Evolutionary conservation across 2,113 vertebrate genomes (phyloP).

Genomic region (Rhinoderma darwinii): DNA sequence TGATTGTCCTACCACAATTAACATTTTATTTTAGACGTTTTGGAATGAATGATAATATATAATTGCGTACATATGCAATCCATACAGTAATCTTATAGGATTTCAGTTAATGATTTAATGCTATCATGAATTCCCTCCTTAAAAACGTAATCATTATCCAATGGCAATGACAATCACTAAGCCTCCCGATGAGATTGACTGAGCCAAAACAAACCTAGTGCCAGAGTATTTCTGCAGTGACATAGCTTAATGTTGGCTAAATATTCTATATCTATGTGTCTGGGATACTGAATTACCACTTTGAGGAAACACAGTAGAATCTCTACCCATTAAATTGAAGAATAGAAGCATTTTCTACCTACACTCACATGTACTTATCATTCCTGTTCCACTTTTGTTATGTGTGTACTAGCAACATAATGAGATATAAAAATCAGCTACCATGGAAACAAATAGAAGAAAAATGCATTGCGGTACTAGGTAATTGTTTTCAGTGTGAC

Average conservation of each 20-base stretch:
- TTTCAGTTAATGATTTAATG: too few species aligned
- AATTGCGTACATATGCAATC: too few species aligned
- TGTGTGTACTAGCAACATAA: slow-evolving; percentile 31
- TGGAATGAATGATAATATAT: too few species aligned
- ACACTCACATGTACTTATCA: background rate
- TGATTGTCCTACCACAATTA: too few species aligned
- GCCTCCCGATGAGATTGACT: background rate
- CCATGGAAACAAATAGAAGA: slow-evolving; percentile 49
- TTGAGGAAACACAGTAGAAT: background rate
- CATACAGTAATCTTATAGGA: too few species aligned
- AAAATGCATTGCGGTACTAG: background rate
- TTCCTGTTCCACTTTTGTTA: background rate
- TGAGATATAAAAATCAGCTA: slow-evolving; percentile 19
- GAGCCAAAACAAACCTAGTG: background rate
- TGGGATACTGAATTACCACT: background rate
- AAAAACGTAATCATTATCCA: too few species aligned
- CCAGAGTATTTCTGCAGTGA: background rate
- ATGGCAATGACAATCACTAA: background rate
- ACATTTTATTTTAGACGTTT: too few species aligned
- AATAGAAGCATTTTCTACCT: background rate
- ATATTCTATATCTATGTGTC: background rate
- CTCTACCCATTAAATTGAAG: background rate
- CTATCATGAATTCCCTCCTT: too few species aligned
- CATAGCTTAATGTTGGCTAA: background rate
- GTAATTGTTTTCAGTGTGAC: slow-evolving; percentile 13